Percentiles rank a stretch among this genome's conserved stretches.
phyloP scores from a whole-genome alignment of 2,797 vertebrate species.

The Tympanoctomys barrerae region DNA sequence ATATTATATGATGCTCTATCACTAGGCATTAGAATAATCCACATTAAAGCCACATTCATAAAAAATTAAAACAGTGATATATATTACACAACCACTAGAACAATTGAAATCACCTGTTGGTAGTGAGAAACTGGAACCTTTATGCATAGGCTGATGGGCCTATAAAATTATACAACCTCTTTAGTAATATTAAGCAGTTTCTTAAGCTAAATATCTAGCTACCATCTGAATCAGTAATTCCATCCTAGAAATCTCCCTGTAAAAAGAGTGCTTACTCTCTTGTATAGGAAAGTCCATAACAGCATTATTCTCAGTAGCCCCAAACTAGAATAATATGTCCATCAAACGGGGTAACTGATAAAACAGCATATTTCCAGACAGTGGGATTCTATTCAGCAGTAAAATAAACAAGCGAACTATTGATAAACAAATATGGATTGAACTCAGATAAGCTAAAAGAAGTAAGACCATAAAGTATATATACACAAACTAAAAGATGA shows the following conservation, averaged over 20 bases:
- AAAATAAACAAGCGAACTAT: not conserved
- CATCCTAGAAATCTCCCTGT: conserved; percentile 29
- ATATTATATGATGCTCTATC: not conserved
- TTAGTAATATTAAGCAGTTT: conserved; percentile 9
- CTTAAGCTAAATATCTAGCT: conserved; percentile 35
- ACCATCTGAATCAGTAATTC: conserved; percentile 40
- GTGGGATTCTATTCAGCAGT: not conserved
- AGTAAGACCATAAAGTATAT: not conserved
- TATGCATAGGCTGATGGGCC: not conserved
- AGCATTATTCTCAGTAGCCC: not conserved
- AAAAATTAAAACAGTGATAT: not conserved
- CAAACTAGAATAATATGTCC: not conserved
- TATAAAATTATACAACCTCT: conserved; percentile 27
- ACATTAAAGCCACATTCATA: conserved; percentile 3
- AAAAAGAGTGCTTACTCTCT: not conserved
- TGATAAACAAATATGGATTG: not conserved
- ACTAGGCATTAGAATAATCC: conserved; percentile 16
- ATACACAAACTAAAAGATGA: conserved; percentile 24
- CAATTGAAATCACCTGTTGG: conserved; percentile 7
- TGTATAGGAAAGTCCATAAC: not conserved
- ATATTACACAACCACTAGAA: not conserved
- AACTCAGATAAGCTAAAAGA: conserved; percentile 24
- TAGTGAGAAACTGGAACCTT: not conserved
- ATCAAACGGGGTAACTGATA: not conserved
- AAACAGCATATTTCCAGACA: conserved; percentile 34